A percentile compares a stretch with the other conserved stretches of the same genome.
Evolutionary conservation across 2,797 vertebrate genomes (phyloP).

Genomic region (Manis crassicaudata): DNA sequence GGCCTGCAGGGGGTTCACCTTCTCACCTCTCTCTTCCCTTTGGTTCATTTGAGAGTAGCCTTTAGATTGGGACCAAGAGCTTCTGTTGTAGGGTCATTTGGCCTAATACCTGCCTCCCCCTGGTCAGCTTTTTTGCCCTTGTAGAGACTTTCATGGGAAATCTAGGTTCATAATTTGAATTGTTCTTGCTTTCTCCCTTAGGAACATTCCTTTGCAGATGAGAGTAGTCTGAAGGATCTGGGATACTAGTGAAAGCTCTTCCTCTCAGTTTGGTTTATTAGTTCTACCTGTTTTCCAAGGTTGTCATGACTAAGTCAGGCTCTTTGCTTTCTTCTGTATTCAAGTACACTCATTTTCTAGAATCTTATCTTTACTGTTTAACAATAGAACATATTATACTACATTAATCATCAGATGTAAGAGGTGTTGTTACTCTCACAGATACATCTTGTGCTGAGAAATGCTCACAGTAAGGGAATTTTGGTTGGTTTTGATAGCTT

Average conservation of each 20-base stretch:
- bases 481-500: conserved; percentile 40
- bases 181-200: neutral
- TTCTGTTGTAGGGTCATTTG: neutral
- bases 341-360: neutral
- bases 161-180: conserved; percentile 7
- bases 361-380: neutral
- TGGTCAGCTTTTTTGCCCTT: neutral
- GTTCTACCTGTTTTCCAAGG: neutral
- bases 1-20: neutral
- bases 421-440: neutral
- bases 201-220: neutral
- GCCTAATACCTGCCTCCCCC: neutral
- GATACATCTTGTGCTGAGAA: neutral
- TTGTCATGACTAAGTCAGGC: neutral
- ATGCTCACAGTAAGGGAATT: neutral
- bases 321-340: neutral
- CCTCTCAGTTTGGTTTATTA: neutral
- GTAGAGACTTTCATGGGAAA: neutral
- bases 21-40: neutral
- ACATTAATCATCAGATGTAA: neutral
- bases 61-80: neutral
- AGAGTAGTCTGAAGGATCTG: neutral
- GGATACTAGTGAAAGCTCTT: neutral
- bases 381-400: neutral
- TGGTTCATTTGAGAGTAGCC: neutral